A percentile compares a stretch with the other conserved stretches of the same genome.
phyloP scores from a whole-genome alignment of 1,140 invertebrate genomes.

The Laupala kohalensis region DNA sequence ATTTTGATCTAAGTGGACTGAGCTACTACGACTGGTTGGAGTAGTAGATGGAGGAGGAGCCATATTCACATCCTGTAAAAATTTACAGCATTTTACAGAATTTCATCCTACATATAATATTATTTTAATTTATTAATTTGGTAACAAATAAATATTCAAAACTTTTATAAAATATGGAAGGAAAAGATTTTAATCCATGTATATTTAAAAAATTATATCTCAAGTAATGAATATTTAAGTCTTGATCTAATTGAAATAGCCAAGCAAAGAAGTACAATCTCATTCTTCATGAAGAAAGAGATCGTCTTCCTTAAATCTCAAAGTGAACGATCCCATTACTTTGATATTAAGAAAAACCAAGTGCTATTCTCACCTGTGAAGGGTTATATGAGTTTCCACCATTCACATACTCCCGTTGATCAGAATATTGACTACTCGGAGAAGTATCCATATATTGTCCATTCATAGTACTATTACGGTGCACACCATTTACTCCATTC shows the following conservation, averaged over 20 bases:
- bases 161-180: neutral
- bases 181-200: too few relatives aligned
- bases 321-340: too few relatives aligned
- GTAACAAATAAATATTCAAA: neutral
- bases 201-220: too few relatives aligned
- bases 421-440: constrained; percentile 19
- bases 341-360: too few relatives aligned
- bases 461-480: constrained; percentile 27
- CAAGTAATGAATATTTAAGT: too few relatives aligned
- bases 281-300: too few relatives aligned
- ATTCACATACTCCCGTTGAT: constrained; percentile 29
- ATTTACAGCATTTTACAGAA: constrained; percentile 6
- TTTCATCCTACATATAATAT: too few relatives aligned
- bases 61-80: constrained; percentile 40
- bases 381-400: constrained; percentile 17
- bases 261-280: too few relatives aligned
- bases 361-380: constrained; percentile 9
- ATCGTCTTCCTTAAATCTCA: too few relatives aligned
- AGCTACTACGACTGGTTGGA: constrained; percentile 41
- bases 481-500: constrained; percentile 10
- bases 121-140: neutral
- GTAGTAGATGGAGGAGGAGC: constrained; percentile 38
- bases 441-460: constrained; percentile 35
- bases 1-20: constrained; percentile 29
- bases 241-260: too few relatives aligned